Evolutionary conservation across 2,113 vertebrate species (phyloP).

Genomic region (Cyanoliseus patagonus): DNA sequence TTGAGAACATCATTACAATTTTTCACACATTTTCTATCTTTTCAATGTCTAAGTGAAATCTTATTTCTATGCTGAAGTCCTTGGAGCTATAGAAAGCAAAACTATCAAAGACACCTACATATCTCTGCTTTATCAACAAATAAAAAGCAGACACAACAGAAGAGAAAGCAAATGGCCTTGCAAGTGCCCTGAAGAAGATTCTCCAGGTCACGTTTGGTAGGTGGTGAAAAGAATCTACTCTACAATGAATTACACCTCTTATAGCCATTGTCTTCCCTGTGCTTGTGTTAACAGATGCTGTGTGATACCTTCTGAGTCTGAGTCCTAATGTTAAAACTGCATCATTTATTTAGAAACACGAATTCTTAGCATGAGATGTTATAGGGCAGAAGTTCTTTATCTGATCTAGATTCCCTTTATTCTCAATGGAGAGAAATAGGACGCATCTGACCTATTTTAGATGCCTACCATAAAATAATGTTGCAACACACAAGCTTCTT

Average conservation of each 20-base stretch:
- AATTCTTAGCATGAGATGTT: neutral
- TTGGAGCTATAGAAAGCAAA: constrained; percentile 18
- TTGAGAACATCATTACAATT: constrained; percentile 19
- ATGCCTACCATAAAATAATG: neutral
- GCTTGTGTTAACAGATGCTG: neutral
- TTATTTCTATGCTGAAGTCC: constrained; percentile 2
- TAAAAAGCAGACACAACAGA: neutral
- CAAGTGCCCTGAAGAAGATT: constrained; percentile 6
- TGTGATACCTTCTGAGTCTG: neutral
- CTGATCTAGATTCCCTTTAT: neutral
- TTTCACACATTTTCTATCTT: constrained; percentile 46
- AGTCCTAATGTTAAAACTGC: neutral
- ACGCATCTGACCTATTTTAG: constrained; percentile 20
- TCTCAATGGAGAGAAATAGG: neutral
- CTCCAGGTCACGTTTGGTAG: neutral
- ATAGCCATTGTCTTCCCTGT: neutral
- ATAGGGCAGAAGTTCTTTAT: neutral
- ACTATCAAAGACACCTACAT: constrained; percentile 2
- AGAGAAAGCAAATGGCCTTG: constrained; percentile 34
- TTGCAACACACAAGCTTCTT: constrained; percentile 6
- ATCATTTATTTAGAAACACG: neutral
- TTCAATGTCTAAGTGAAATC: neutral
- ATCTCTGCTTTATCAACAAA: neutral
- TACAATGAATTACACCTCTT: neutral
- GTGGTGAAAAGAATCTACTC: neutral